Evolutionary conservation across 2,888 invertebrate species (phyloP).

Genomic region (Philonicus albiceps): DNA sequence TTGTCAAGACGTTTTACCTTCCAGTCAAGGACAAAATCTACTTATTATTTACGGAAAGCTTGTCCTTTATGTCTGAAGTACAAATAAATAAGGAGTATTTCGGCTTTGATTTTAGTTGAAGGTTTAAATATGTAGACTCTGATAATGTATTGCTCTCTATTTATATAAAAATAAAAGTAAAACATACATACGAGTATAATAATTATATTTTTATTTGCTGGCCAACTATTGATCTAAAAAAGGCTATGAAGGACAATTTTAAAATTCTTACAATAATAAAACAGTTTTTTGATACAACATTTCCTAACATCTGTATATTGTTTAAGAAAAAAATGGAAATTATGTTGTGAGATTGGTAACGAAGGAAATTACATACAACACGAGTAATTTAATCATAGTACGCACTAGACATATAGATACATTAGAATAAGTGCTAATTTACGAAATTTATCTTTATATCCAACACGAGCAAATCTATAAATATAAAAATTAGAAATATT

Average conservation of each 20-base stretch:
- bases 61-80: neutral
- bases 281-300: conserved; percentile 49
- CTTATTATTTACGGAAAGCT: neutral
- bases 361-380: conserved; percentile 32
- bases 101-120: neutral
- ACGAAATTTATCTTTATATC: conserved; percentile 28
- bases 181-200: no score
- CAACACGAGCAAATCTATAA: conserved; percentile 29
- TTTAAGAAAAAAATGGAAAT: conserved; percentile 23
- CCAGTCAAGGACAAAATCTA: neutral
- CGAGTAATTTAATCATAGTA: conserved; percentile 39
- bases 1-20: neutral
- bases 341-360: neutral
- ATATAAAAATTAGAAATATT: conserved; percentile 2
- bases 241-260: no score
- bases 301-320: conserved; percentile 45
- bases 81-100: neutral
- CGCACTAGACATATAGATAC: conserved; percentile 26
- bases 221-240: no score
- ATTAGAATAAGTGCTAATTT: conserved; percentile 39
- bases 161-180: no score
- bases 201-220: no score
- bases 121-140: neutral
- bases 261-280: conserved; percentile 50
- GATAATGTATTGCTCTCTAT: no score